phyloP scores from a whole-genome alignment of 2,113 vertebrate species.

The Tenrec ecaudatus region DNA sequence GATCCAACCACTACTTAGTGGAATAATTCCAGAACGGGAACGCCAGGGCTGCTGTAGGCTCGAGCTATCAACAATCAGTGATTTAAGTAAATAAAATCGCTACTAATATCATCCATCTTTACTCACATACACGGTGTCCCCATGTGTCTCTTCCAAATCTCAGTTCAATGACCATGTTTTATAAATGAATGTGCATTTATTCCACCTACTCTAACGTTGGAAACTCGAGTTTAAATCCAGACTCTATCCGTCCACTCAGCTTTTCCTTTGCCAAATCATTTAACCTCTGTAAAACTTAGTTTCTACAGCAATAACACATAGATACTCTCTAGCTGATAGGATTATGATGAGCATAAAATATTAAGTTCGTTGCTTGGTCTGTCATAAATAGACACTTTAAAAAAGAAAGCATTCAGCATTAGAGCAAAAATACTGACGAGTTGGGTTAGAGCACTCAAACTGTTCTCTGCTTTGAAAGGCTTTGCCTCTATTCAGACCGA shows the following conservation, averaged over 20 bases:
- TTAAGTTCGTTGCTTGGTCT: not conserved
- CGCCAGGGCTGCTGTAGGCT: constrained; percentile 41
- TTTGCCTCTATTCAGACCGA: not conserved
- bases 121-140: constrained; percentile 4
- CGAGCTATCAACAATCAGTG: constrained; percentile 58
- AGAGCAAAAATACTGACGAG: not conserved
- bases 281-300: not conserved
- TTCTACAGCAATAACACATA: not conserved
- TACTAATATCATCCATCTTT: constrained; percentile 61
- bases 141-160: constrained; percentile 49
- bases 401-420: not conserved
- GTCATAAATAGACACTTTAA: not conserved
- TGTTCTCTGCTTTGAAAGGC: constrained; percentile 16
- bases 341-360: constrained; percentile 33
- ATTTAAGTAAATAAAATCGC: constrained; percentile 61
- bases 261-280: not conserved
- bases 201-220: constrained; percentile 38
- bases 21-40: constrained; percentile 54
- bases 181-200: constrained; percentile 40
- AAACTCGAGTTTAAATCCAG: constrained; percentile 12
- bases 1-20: constrained; percentile 51
- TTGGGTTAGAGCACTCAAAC: not conserved
- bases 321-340: not conserved
- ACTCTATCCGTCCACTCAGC: not conserved
- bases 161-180: constrained; percentile 22